A percentile compares a stretch with the other conserved stretches of the same genome.
Conservation (phyloP, 2,113 vertebrate species). For the Vireo altiloquus region DNA sequence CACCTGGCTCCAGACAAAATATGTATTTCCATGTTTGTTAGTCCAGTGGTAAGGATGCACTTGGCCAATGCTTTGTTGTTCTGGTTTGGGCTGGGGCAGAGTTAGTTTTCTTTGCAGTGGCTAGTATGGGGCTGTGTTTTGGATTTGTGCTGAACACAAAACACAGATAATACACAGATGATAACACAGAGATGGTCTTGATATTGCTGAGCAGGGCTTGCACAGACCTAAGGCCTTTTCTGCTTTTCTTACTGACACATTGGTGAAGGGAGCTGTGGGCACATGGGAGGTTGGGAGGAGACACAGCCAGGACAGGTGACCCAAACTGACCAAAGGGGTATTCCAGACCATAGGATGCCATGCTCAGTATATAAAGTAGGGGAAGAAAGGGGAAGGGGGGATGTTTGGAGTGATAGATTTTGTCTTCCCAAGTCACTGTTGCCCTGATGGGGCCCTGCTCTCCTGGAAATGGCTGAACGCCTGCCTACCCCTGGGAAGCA, state of each 20-base stretch:
- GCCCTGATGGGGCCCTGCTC: too few relatives aligned
- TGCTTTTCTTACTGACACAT: neutral
- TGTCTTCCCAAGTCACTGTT: neutral
- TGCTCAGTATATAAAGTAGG: neutral
- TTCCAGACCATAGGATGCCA: too few relatives aligned
- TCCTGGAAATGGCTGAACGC: neutral
- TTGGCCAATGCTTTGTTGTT: neutral
- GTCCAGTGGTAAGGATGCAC: neutral
- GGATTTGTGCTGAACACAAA: neutral
- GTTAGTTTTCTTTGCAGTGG: neutral
- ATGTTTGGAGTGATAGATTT: neutral
- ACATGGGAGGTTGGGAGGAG: neutral
- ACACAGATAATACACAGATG: neutral
- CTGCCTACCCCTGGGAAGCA: neutral
- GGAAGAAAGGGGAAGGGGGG: neutral
- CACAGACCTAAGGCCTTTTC: neutral
- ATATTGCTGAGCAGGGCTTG: neutral
- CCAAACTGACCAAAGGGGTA: rapidly evolving
- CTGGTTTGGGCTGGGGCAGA: neutral
- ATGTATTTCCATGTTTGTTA: neutral
- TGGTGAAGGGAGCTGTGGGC: neutral
- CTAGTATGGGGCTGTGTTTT: neutral
- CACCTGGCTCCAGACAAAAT: neutral
- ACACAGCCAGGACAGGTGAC: neutral
- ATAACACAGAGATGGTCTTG: neutral